Evolutionary conservation across 2,113 vertebrate genomes (phyloP), one percentile per base, ranked within the genome.

Genomic region (Amphilophus citrinellus): DNA sequence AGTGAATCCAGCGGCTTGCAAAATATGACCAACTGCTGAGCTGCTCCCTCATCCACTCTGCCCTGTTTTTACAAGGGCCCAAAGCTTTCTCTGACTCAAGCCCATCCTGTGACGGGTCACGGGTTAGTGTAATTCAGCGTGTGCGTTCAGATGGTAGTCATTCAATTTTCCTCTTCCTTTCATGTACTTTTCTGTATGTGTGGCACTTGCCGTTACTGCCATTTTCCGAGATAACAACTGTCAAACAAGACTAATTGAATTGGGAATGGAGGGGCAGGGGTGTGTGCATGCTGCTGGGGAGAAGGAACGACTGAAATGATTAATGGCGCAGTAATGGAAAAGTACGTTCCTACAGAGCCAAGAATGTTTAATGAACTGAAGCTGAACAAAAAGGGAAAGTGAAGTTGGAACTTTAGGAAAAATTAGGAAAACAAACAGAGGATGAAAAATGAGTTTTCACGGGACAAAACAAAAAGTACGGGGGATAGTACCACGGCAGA

Each of bases 151-250:
- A 91, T 91, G 88, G 89, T 90, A 61, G 44, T 82, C 30, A 71
- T 86, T 93, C 75, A 80, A n/a, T 80, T 90, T 87, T 91, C 87
- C 92, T 56, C 60, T 84, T 10, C 57, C 75, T 87, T 91, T 93
- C 82, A 87, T 93, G 75, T 81, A 59, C 37, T 58, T 66, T 60
- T 65, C 84, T 61, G 68, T 80, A 82, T 73, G 89, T 83, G 88
- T 87, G 88, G 79, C 86, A 83, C 86, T 93, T 73, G 89, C 85
- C 44, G 42, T 93, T 91, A 90, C 91, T 84, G 77, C 83, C 73
- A 44, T 89, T 94, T 94, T 94, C 92, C 93, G 89, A 94, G 93
- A 95, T 95, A 95, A 94, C 93, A 93, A 91, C 88, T 87, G 87
- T 95, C 93, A 93, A 89, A 90, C 75, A 88, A 89, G 87, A 92